Percentiles rank a stretch among this genome's conserved stretches.
phyloP scores from a whole-genome alignment of 2,797 vertebrate genomes.

The Acropternis orthonyx region DNA sequence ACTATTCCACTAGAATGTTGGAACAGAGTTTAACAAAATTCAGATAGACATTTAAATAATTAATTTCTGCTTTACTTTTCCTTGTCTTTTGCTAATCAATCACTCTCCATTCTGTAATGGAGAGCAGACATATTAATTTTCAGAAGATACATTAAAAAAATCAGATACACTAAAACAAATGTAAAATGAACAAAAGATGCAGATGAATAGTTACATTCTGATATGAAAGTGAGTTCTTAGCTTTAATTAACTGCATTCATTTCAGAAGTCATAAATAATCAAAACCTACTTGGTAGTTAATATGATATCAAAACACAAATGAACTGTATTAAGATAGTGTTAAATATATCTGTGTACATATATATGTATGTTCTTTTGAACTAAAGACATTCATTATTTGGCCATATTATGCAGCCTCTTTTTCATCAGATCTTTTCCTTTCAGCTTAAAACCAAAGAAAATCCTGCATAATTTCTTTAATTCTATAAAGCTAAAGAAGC shows the following conservation, averaged over 20 bases:
- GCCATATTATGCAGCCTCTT: background rate
- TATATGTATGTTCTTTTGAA: background rate
- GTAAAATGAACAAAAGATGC: background rate
- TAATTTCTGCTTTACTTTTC: background rate
- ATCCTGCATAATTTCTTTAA: background rate
- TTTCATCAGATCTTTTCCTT: background rate
- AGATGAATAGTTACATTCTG: background rate
- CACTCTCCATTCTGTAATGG: background rate
- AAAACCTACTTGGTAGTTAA: background rate
- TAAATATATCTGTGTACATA: background rate
- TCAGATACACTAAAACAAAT: background rate
- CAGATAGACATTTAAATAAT: background rate
- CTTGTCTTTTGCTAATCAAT: background rate
- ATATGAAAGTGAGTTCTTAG: background rate
- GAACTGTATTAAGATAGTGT: background rate
- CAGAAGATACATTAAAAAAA: background rate
- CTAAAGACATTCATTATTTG: background rate
- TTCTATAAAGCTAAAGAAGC: background rate
- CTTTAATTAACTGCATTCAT: background rate
- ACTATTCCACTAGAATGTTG: background rate
- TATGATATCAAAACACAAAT: background rate
- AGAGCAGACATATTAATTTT: background rate
- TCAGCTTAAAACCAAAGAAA: slow-evolving; percentile 3
- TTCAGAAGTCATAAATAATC: background rate
- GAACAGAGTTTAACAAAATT: background rate